Evolutionary conservation across 2,888 invertebrate species (phyloP).

Genomic region (Sarcophaga subvicina): DNA sequence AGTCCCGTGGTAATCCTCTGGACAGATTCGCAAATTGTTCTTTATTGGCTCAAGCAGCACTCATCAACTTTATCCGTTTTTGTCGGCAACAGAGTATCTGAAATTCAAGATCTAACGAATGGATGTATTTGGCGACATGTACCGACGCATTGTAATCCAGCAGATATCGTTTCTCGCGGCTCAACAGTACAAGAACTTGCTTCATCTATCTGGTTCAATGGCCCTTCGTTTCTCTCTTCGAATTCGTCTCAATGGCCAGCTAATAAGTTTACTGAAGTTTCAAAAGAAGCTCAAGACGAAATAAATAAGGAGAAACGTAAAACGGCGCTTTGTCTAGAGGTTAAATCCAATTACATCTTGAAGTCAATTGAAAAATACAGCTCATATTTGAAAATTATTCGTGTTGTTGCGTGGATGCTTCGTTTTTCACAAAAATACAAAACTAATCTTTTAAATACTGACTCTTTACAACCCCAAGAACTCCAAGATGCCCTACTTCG

Average conservation of each 20-base stretch:
- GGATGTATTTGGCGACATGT: conserved; percentile 59
- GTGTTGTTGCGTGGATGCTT: conserved; percentile 50
- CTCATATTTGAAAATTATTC: conserved; percentile 39
- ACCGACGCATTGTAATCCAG: conserved; percentile 59
- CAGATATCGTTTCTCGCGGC: conserved; percentile 15
- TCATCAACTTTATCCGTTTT: conserved; percentile 64
- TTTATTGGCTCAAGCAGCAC: conserved; percentile 64
- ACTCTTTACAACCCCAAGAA: neutral
- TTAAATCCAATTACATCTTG: neutral
- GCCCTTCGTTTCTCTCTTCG: conserved; percentile 9
- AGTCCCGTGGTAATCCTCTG: conserved; percentile 22
- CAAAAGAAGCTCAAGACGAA: conserved; percentile 25
- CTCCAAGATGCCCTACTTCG: neutral
- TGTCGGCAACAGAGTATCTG: conserved; percentile 65
- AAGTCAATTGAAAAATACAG: neutral
- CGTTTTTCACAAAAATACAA: conserved; percentile 6
- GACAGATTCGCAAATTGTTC: conserved; percentile 67
- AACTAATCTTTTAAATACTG: neutral
- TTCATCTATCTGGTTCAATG: conserved; percentile 51
- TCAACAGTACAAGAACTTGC: conserved; percentile 21
- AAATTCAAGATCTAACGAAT: conserved; percentile 57
- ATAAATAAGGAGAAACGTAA: conserved; percentile 51
- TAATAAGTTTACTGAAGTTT: neutral
- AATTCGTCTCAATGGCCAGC: too few species aligned
- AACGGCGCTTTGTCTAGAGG: neutral